Percentiles rank a stretch among this genome's conserved stretches.
Conservation (phyloP, 2,888 invertebrate species). For the Choreutis nemorana region DNA sequence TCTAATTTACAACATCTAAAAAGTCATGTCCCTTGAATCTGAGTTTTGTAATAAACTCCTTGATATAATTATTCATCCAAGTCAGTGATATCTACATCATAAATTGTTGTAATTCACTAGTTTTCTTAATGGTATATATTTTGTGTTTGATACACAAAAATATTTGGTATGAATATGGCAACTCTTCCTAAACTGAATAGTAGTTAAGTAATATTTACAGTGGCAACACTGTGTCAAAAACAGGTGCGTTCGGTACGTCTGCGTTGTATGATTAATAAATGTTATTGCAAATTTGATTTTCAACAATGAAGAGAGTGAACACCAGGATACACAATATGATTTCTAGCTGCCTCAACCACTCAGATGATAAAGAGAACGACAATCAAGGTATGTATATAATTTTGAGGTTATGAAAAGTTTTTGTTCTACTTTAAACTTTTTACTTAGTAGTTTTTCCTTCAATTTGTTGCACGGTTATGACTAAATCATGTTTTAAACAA, state of each 20-base stretch:
- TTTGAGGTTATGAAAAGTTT: slow-evolving; percentile 9
- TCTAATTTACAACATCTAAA: slow-evolving; percentile 8
- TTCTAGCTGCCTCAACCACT: slow-evolving; percentile 7
- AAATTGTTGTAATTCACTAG: background rate
- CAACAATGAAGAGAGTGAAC: slow-evolving; percentile 8
- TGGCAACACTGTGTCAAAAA: slow-evolving; percentile 7
- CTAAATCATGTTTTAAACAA: slow-evolving; percentile 6
- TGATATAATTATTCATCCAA: slow-evolving; percentile 6
- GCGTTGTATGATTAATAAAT: slow-evolving; percentile 2
- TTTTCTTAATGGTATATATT: background rate
- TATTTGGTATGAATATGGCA: slow-evolving; percentile 6
- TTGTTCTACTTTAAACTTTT: slow-evolving; percentile 4
- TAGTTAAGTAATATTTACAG: slow-evolving; percentile 5
- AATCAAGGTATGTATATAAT: slow-evolving; percentile 8
- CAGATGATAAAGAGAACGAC: slow-evolving; percentile 7
- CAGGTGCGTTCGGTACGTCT: background rate
- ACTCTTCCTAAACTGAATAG: no score
- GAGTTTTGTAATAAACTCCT: slow-evolving; percentile 5
- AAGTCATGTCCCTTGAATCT: slow-evolving; percentile 9
- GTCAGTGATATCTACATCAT: background rate
- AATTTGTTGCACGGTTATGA: slow-evolving; percentile 7
- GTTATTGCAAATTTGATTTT: slow-evolving; percentile 6
- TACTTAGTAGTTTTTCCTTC: slow-evolving; percentile 5
- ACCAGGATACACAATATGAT: slow-evolving; percentile 7
- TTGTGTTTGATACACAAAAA: background rate